Percentiles rank a stretch among this genome's conserved stretches.
phyloP scores from a whole-genome alignment of 2,797 vertebrate genomes.

The Nannoperca obscura region DNA sequence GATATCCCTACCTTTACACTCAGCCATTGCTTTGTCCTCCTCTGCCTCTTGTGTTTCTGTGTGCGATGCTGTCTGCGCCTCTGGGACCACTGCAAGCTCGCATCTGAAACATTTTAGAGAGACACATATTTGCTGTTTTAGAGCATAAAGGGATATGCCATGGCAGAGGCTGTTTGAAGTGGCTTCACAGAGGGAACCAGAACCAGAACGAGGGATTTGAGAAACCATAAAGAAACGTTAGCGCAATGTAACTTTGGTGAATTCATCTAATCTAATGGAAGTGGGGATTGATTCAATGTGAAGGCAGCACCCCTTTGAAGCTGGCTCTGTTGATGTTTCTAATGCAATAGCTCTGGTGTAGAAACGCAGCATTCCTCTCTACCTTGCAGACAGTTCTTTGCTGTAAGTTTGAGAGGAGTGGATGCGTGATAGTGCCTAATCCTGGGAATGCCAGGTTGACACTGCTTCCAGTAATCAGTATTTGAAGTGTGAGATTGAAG shows the following conservation, averaged over 20 bases:
- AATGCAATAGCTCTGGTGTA: constrained; percentile 75
- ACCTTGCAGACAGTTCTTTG: constrained; percentile 63
- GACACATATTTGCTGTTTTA: constrained; percentile 83
- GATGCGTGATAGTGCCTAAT: constrained; percentile 71
- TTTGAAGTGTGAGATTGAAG: constrained; percentile 60
- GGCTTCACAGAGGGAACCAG: constrained; percentile 84
- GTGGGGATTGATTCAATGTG: constrained; percentile 82
- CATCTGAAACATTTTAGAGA: constrained; percentile 86
- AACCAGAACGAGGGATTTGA: constrained; percentile 81
- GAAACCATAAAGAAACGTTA: constrained; percentile 80
- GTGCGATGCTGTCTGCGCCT: constrained; percentile 62
- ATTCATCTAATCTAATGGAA: constrained; percentile 80
- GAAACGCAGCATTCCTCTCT: constrained; percentile 67
- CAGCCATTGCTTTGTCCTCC: constrained; percentile 44
- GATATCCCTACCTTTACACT: constrained; percentile 51
- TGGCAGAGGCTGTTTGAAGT: constrained; percentile 84
- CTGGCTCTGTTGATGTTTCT: constrained; percentile 75
- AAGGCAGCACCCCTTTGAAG: constrained; percentile 80
- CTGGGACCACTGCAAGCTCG: constrained; percentile 68
- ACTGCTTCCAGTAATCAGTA: constrained; percentile 44
- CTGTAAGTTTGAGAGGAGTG: constrained; percentile 42
- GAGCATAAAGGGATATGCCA: constrained; percentile 83
- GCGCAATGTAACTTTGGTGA: constrained; percentile 78
- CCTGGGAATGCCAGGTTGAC: constrained; percentile 59
- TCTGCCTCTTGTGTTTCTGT: constrained; percentile 50